Percentiles rank a stretch among this genome's conserved stretches.
phyloP scores from a whole-genome alignment of 1,140 invertebrate species.

The Drosophila micromelanica region DNA sequence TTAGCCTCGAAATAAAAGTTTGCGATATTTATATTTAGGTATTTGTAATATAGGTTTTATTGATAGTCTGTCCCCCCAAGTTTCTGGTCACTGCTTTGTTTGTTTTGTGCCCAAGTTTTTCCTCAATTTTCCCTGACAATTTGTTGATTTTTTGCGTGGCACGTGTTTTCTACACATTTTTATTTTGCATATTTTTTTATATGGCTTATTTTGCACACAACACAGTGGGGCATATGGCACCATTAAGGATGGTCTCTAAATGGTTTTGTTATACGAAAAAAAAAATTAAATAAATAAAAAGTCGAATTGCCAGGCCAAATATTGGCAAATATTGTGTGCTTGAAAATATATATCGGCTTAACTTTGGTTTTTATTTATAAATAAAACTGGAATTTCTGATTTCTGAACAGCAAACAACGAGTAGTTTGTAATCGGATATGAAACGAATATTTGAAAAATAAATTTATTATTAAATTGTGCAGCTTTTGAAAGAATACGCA shows the following conservation, averaged over 20 bases:
- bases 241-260: constrained; percentile 1
- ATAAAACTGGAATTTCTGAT: constrained; percentile 6
- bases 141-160: constrained; percentile 38
- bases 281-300: constrained; percentile 6
- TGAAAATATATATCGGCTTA: constrained; percentile 4
- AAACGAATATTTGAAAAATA: too few relatives aligned
- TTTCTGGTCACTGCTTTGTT: neutral
- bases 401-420: neutral
- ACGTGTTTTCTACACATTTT: constrained; percentile 17
- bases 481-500: neutral
- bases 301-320: neutral
- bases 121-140: constrained; percentile 20
- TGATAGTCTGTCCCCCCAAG: constrained; percentile 34
- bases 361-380: constrained; percentile 9
- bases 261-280: constrained; percentile 47
- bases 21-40: constrained; percentile 59
- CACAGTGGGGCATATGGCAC: neutral
- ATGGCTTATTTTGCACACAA: constrained; percentile 40
- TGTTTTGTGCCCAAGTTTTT: neutral
- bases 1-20: constrained; percentile 44
- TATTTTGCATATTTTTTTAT: constrained; percentile 18
- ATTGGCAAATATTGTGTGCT: constrained; percentile 14
- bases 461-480: too few relatives aligned
- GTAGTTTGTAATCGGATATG: neutral
- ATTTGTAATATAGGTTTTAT: constrained; percentile 73